Conservation (phyloP, 1,140 invertebrate species). For the Mamestra configurata region DNA sequence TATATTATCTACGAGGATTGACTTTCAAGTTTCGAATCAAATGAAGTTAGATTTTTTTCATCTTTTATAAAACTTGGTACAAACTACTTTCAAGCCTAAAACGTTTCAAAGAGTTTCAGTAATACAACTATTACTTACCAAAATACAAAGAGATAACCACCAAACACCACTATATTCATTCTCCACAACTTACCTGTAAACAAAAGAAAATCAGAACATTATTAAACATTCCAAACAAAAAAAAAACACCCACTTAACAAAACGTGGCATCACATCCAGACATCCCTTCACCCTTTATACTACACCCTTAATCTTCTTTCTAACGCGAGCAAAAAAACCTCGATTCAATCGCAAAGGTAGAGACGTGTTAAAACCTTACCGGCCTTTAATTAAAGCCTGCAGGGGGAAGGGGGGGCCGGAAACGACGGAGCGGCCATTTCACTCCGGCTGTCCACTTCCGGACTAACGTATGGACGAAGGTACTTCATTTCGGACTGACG, state of each 20-base stretch:
- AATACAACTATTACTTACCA: not conserved
- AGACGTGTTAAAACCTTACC: constrained; percentile 84
- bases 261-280: constrained; percentile 46
- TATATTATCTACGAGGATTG: too few species aligned
- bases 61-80: too few species aligned
- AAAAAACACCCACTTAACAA: constrained; percentile 19
- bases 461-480: constrained; percentile 74
- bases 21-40: too few species aligned
- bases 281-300: constrained; percentile 69
- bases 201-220: constrained; percentile 43
- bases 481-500: constrained; percentile 81
- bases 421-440: constrained; percentile 69
- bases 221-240: not conserved
- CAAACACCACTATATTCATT: not conserved
- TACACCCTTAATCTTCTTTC: constrained; percentile 64
- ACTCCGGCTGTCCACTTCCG: constrained; percentile 76
- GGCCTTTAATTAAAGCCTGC: constrained; percentile 82
- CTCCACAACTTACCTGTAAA: constrained; percentile 56
- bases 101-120: too few species aligned
- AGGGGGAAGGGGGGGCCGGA: constrained; percentile 56
- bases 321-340: constrained; percentile 75
- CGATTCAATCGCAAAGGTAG: constrained; percentile 77
- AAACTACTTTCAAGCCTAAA: too few species aligned
- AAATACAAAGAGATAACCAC: not conserved
- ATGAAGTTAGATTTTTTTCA: too few species aligned